Evolutionary conservation across 1,140 invertebrate genomes (phyloP), one percentile per base, ranked within the genome.

Genomic region (Tetraneura akinire): DNA sequence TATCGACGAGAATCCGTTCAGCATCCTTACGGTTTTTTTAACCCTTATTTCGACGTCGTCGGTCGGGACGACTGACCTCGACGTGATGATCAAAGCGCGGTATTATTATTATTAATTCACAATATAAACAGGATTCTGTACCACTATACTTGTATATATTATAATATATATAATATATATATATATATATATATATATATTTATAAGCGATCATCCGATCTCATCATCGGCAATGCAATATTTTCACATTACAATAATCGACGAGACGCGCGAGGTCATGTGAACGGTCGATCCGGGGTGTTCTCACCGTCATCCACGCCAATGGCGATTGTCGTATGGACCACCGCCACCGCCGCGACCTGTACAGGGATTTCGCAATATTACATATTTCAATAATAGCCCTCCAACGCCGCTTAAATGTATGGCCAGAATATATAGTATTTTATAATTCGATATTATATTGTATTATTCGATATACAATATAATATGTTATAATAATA

Each of bases 251-350:
- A 14, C 9, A 66, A 66, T 66, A 66, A 66, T 66, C 64, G 64
- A 66, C 64, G 64, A 45, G 32, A 62, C 32, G 8, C 16, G 37
- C 10, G 37, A 53, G 51, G 64, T 66, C 64, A 66, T 66, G 64
- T 66, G 64, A 66, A 66, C 64, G 64, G 64, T 66, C 64, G 64
- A 32, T 42, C 37, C 64, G 64, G 64, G 64, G 64, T 3, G 32
- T 66, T 66, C 64, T 66, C 64, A 66, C 37, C 64, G 32, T 10
- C 64, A 21, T 66, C 64, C 32, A 37, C 60, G 13, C 32, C 3
- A 16, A 1, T 3, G 62, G 62, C 29, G 64, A 45, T 66, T 32
- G 64, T 14, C 32, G 64, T 42, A 42, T 66, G 64, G 64, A 66
- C 64, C 64, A 66, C 26, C 51, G 14, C 45, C 45, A 14, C 9